Evolutionary conservation across 92 coral and sea anemone genomes (phyloP).

Genomic region (Actinernus sp.): DNA sequence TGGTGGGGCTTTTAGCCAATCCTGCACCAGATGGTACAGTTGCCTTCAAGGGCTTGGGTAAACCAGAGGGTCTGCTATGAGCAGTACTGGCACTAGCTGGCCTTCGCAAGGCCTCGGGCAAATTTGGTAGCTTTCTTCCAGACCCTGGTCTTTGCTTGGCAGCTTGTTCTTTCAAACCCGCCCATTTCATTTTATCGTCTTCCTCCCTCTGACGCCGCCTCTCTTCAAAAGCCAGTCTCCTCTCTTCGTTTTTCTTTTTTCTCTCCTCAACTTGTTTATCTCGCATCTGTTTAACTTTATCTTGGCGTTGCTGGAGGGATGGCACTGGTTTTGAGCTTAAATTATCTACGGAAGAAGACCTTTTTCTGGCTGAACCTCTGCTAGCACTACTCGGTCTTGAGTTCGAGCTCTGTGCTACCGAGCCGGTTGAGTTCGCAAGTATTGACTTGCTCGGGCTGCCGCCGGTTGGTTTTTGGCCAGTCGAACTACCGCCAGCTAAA

Average conservation of each 20-base stretch:
- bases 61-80: conserved; percentile 58
- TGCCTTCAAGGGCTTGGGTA: conserved; percentile 72
- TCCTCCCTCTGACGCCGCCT: conserved; percentile 77
- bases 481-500: conserved; percentile 16
- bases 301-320: conserved; percentile 72
- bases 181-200: conserved; percentile 80
- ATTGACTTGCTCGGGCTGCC: conserved; percentile 25
- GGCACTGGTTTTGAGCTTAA: conserved; percentile 40
- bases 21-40: conserved; percentile 51
- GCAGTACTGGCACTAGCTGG: conserved; percentile 65
- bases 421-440: conserved; percentile 13
- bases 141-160: conserved; percentile 76
- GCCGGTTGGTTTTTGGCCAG: conserved; percentile 24
- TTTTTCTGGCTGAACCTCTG: conserved; percentile 32
- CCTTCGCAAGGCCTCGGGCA: conserved; percentile 76
- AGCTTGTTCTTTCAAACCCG: conserved; percentile 69
- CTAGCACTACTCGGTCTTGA: conserved; percentile 66
- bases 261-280: conserved; percentile 92
- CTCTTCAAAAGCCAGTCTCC: conserved; percentile 92
- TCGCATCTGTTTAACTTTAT: conserved; percentile 77
- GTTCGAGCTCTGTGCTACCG: conserved; percentile 30
- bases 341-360: conserved; percentile 72
- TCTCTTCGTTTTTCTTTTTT: conserved; percentile 85
- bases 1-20: conserved; percentile 37
- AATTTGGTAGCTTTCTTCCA: conserved; percentile 88